These are phyloP conservation scores for Eupithecia tripunctaria DNA, from an alignment of 2,888 invertebrate genomes.

Conservation along the genomic window DNA sequence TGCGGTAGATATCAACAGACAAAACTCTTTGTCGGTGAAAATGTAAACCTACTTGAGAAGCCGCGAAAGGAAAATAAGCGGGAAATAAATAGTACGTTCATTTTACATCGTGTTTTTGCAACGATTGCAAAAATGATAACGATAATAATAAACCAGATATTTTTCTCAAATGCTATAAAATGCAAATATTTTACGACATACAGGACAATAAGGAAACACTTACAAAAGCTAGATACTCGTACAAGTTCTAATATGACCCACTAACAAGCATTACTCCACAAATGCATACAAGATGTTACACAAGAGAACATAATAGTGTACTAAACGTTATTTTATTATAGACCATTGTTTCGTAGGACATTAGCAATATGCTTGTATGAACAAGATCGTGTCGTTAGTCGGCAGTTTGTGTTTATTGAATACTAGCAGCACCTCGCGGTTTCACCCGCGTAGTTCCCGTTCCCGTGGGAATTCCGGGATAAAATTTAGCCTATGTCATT, in stretches of 20 bases:
- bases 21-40: too few relatives aligned
- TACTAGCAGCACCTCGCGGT: too few relatives aligned
- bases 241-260: conserved; percentile 20
- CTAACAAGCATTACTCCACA: conserved; percentile 19
- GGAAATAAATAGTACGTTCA: too few relatives aligned
- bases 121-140: background rate
- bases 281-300: conserved; percentile 27
- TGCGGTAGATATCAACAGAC: too few relatives aligned
- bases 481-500: too few relatives aligned
- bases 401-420: background rate
- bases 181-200: background rate
- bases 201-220: conserved; percentile 14
- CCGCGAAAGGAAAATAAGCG: too few relatives aligned
- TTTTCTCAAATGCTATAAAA: background rate
- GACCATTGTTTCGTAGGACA: background rate
- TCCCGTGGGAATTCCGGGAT: too few relatives aligned
- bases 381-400: background rate
- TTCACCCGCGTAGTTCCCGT: too few relatives aligned
- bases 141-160: background rate
- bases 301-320: background rate
- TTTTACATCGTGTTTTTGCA: too few relatives aligned
- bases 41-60: too few relatives aligned
- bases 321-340: background rate
- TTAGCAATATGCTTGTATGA: background rate
- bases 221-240: conserved; percentile 8